Conservation (phyloP, 2,113 vertebrate species). For the Lutjanus erythropterus region DNA sequence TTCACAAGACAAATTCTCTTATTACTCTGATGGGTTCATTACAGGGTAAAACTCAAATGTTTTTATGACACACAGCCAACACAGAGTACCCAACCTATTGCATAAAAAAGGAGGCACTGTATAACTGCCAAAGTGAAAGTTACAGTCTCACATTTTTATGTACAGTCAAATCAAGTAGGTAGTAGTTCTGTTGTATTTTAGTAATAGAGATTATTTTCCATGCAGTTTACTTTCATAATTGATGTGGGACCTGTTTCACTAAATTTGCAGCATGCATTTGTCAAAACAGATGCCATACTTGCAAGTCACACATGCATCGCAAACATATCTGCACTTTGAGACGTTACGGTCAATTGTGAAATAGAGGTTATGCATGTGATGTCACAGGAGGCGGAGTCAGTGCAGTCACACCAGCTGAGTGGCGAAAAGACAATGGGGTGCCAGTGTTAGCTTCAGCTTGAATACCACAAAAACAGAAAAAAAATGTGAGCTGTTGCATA, state of each 20-base stretch:
- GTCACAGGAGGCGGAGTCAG: no score
- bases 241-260: background rate
- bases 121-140: background rate
- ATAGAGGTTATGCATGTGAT: no score
- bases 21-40: background rate
- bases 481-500: no score
- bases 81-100: background rate
- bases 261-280: background rate
- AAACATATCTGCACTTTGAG: slow-evolving; percentile 9
- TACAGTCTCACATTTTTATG: background rate
- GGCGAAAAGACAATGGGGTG: no score
- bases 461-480: no score
- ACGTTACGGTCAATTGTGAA: background rate
- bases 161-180: background rate
- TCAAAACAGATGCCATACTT: background rate
- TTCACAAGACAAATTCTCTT: background rate
- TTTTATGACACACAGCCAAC: background rate
- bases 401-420: no score
- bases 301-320: background rate
- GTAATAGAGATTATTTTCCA: no score
- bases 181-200: no score
- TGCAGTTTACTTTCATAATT: no score
- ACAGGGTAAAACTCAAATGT: background rate
- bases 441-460: no score
- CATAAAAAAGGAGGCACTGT: background rate